Evolutionary conservation across 2,797 vertebrate genomes (phyloP), one percentile per base, ranked within the genome.

Genomic region (Sebastes oblongus): DNA sequence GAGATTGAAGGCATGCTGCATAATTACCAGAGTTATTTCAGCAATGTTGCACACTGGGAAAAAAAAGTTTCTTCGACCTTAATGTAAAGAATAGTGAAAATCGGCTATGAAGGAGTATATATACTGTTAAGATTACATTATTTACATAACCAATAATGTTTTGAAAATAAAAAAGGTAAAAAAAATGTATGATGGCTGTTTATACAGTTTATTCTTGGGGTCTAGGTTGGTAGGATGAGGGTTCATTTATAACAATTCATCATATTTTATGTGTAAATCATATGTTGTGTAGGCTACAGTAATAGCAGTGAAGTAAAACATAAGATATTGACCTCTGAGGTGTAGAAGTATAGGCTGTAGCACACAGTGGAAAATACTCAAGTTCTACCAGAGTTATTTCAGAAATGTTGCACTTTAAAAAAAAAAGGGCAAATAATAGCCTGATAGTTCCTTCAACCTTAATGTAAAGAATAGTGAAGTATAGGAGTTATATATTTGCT

Each of bases 1-100:
- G 75, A 66, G 75, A 78, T 54, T 73, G 61, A 81, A 89, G 80
- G 70, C 75, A 61, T 77, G 78, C 54, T 71, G 75, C 69, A 80
- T 39, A 83, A 62, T 56, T 25, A 46, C 27, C 73, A n/a, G 13
- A 83, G 70, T 52, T 83, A 78, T 81, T 80, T 83, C 22, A 81
- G 32, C 69, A 76, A 77, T 65, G 18, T 39, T 69, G n/a, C 18
- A 29, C 18, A 52, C 3, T 20, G 8, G 59, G 29, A 46, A 54
- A 39, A 36, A 39, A 27, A 9, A 18, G 1, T 34, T 3, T 0
- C 2, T 55, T 20, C 29, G 1, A 29, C 7, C n/a, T 10, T 7
- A 24, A 36, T 60, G 8, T 54, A 20, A 62, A 34, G 12, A 54
- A 20, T 18, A 56, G 22, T 20, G 36, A 36, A 36, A 36, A 39